A percentile compares a stretch with the other conserved stretches of the same genome.
phyloP scores from a whole-genome alignment of 2,888 invertebrate species.

The Imbricaverruca yamaguchii region DNA sequence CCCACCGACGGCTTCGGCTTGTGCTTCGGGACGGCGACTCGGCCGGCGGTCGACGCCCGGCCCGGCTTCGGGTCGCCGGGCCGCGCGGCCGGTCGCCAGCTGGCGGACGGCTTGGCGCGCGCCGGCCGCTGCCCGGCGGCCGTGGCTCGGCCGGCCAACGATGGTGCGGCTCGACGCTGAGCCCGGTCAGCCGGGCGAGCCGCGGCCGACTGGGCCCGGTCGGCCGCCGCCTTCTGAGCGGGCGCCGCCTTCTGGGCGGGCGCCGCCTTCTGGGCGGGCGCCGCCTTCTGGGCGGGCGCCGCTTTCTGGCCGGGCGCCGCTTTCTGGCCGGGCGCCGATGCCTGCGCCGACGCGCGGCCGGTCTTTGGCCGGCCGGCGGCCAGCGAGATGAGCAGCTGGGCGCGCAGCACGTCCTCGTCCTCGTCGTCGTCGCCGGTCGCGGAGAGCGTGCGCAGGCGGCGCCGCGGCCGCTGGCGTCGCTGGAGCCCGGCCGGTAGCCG shows the following conservation, averaged over 20 bases:
- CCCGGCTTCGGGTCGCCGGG: neutral
- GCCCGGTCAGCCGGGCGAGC: too few species aligned
- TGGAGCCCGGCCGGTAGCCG: neutral
- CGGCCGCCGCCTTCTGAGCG: too few species aligned
- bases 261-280: too few species aligned
- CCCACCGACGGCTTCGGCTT: neutral
- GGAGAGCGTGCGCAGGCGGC: neutral
- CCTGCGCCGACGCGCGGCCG: neutral
- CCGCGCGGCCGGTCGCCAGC: too few species aligned
- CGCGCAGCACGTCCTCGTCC: constrained; percentile 31
- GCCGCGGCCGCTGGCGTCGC: neutral
- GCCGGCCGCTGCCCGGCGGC: too few species aligned
- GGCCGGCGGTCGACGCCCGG: neutral
- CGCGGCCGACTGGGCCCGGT: too few species aligned
- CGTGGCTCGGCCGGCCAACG: too few species aligned
- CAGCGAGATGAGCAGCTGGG: constrained; percentile 28
- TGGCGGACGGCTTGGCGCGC: too few species aligned
- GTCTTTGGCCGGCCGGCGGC: neutral
- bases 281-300: too few species aligned
- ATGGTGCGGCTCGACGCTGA: too few species aligned
- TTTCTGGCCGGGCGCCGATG: neutral
- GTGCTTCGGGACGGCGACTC: neutral
- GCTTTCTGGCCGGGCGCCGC: neutral
- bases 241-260: neutral
- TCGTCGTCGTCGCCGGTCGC: constrained; percentile 18